Evolutionary conservation across 2,797 vertebrate genomes (phyloP).

Genomic region (Pelodytes ibericus): DNA sequence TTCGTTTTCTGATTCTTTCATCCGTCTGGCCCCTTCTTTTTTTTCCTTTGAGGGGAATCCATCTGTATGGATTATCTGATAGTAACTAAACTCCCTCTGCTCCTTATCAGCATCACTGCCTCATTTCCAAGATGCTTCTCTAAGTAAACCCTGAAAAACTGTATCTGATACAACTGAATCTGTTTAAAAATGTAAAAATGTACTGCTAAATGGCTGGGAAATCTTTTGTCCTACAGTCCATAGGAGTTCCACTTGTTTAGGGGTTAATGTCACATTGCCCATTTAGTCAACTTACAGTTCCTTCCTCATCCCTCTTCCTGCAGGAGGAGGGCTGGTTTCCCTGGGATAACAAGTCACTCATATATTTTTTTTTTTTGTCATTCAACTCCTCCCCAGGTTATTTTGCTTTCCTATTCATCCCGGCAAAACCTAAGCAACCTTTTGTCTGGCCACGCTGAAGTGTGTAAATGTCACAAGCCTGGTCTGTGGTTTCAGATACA

Average conservation of each 20-base stretch:
- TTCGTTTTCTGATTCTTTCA: slow-evolving; percentile 15
- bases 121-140: slow-evolving; percentile 16
- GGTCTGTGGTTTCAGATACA: slow-evolving; percentile 34
- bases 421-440: slow-evolving; percentile 55
- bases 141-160: slow-evolving; percentile 24
- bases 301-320: slow-evolving; percentile 77
- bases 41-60: slow-evolving; percentile 29
- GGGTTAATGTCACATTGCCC: slow-evolving; percentile 48
- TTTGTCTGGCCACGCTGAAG: slow-evolving; percentile 56
- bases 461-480: slow-evolving; percentile 48
- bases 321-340: slow-evolving; percentile 75
- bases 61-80: slow-evolving; percentile 35
- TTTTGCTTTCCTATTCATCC: slow-evolving; percentile 62
- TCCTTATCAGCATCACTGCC: slow-evolving; percentile 25
- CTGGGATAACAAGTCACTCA: slow-evolving; percentile 71
- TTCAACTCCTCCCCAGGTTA: slow-evolving; percentile 23
- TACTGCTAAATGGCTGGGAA: background rate
- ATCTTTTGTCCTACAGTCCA: background rate
- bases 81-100: slow-evolving; percentile 29
- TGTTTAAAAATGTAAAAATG: background rate
- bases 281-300: slow-evolving; percentile 45
- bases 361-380: slow-evolving; percentile 31
- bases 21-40: slow-evolving; percentile 17
- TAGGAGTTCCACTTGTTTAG: background rate
- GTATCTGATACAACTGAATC: background rate